Evolutionary conservation across 53 echinoderm and acorn worm genomes (phyloP).

Genomic region (Antedon mediterranea): DNA sequence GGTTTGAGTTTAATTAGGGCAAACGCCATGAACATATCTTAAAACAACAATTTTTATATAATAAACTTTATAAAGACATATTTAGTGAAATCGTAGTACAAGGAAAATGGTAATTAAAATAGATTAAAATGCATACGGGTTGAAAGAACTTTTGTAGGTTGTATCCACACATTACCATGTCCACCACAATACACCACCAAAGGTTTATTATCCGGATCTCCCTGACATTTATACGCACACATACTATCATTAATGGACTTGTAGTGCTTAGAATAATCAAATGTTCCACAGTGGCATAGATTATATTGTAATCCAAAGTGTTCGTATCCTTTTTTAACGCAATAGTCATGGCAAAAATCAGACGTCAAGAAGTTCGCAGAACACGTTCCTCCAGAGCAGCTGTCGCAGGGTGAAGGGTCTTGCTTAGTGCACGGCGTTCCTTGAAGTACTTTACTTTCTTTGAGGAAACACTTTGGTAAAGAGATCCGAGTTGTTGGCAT

Average conservation of each 20-base stretch:
- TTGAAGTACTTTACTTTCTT: too few relatives aligned
- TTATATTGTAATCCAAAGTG: background rate
- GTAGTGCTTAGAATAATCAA: background rate
- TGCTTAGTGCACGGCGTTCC: background rate
- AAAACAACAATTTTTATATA: too few relatives aligned
- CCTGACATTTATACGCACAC: background rate
- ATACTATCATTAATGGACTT: background rate
- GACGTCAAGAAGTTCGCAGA: background rate
- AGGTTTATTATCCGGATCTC: background rate
- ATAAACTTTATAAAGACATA: too few relatives aligned
- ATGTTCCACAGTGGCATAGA: background rate
- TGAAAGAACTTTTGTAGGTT: too few relatives aligned
- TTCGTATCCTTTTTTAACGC: background rate
- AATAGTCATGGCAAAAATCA: background rate
- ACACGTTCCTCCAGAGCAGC: background rate
- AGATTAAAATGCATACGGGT: too few relatives aligned
- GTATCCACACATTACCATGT: background rate
- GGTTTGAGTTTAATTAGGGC: too few relatives aligned
- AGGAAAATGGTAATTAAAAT: too few relatives aligned
- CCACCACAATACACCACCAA: background rate
- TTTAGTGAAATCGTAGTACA: too few relatives aligned
- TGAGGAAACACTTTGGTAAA: too few relatives aligned
- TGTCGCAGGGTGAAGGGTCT: background rate
- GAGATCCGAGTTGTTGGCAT: too few relatives aligned
- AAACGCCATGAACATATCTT: too few relatives aligned